Percentiles rank a stretch among this genome's conserved stretches.
phyloP scores from a whole-genome alignment of 2,113 vertebrate species.

The Clarias magur region DNA sequence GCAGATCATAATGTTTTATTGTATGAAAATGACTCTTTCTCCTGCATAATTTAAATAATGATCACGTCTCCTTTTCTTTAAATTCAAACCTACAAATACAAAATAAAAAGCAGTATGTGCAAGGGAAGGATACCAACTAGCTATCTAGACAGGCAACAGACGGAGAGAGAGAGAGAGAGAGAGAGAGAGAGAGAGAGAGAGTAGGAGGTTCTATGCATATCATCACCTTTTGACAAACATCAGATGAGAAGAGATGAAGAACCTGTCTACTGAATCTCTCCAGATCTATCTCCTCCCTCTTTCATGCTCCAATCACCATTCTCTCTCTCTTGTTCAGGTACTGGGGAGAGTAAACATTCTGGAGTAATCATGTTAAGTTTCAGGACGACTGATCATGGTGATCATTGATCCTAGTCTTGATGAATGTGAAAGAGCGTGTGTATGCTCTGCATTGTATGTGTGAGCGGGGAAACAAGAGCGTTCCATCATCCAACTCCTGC shows the following conservation, averaged over 20 bases:
- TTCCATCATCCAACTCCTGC: conserved; percentile 85
- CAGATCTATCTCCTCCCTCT: background rate
- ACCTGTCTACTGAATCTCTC: background rate
- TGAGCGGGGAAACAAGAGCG: conserved; percentile 58
- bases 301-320: conserved; percentile 12
- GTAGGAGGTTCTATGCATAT: background rate
- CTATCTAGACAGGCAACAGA: background rate
- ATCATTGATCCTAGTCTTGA: conserved; percentile 51
- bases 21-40: background rate
- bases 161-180: background rate
- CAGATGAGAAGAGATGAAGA: conserved; percentile 25
- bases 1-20: background rate
- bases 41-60: background rate
- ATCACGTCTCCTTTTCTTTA: conserved; percentile 28
- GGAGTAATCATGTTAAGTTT: background rate
- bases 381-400: conserved; percentile 7
- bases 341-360: background rate
- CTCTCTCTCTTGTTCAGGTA: conserved; percentile 31
- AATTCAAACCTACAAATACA: conserved; percentile 32
- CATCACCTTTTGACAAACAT: conserved; percentile 25
- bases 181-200: conserved; percentile 1
- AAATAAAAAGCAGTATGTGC: background rate
- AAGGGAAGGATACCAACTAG: conserved; percentile 1
- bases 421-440: conserved; percentile 55
- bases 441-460: conserved; percentile 57